These are phyloP conservation scores for Equus przewalskii DNA, from an alignment of 2,113 vertebrate genomes.

Conservation along the genomic window DNA sequence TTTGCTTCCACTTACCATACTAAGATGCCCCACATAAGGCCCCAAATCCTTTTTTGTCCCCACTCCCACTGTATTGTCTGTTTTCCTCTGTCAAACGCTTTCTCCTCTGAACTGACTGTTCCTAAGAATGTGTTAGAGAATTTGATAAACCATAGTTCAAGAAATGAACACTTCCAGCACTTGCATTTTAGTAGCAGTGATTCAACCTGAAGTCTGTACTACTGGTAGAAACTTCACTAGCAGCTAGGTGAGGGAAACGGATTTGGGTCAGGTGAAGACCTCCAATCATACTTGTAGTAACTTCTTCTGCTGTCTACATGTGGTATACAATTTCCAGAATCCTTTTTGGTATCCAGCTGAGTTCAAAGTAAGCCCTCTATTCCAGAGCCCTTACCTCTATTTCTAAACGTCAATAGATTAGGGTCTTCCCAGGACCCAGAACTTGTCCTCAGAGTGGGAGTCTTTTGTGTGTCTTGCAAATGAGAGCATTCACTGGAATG, in stretches of 20 bases:
- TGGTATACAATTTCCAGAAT: background rate
- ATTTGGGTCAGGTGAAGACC: background rate
- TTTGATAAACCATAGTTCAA: background rate
- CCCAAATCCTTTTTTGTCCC: background rate
- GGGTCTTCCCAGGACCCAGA: background rate
- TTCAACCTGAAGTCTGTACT: background rate
- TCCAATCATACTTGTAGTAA: background rate
- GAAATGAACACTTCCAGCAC: background rate
- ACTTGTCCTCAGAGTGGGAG: background rate
- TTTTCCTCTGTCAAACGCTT: background rate
- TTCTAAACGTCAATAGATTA: background rate
- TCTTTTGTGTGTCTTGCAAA: background rate
- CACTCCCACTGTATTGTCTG: background rate
- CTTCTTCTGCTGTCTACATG: background rate
- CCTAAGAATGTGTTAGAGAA: constrained; percentile 2
- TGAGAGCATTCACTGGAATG: background rate
- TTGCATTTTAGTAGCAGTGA: background rate
- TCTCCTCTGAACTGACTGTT: background rate
- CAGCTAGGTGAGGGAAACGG: background rate
- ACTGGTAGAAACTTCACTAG: background rate
- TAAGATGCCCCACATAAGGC: background rate
- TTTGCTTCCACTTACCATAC: background rate
- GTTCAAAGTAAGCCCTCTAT: background rate
- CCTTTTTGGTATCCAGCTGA: background rate
- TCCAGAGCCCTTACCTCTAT: background rate